Percentiles rank a stretch among this genome's conserved stretches.
Evolutionary conservation across 2,797 vertebrate species (phyloP).

Genomic region (Lacerta agilis): DNA sequence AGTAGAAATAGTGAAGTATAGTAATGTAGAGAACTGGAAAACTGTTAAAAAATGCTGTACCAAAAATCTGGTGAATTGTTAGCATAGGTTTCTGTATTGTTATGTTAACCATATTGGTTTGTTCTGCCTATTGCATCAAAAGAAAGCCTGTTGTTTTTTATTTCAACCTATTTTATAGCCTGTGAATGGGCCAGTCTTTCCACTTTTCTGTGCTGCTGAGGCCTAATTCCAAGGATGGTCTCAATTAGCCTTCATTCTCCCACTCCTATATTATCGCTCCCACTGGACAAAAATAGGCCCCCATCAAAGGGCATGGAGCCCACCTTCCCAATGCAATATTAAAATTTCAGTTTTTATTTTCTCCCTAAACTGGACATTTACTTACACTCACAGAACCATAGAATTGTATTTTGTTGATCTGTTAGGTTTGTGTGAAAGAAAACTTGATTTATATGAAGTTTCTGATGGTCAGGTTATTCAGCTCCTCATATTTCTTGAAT

Average conservation of each 20-base stretch:
- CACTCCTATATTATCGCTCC: too few species aligned
- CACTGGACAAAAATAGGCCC: not conserved
- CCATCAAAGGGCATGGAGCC: not conserved
- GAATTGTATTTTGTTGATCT: not conserved
- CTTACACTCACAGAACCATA: not conserved
- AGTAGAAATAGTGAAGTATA: slow-evolving; percentile 1
- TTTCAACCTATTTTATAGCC: not conserved
- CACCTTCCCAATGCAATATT: not conserved
- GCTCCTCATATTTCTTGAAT: not conserved
- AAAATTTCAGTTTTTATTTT: not conserved
- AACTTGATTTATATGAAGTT: not conserved
- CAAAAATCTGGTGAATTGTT: not conserved
- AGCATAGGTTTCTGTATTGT: not conserved
- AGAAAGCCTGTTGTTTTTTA: slow-evolving; percentile 20
- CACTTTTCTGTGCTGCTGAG: not conserved
- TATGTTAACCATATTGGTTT: not conserved
- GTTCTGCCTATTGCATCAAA: accelerated
- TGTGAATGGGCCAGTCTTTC: not conserved
- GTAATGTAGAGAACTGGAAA: not conserved
- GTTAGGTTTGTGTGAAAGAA: too few species aligned
- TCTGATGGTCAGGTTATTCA: not conserved
- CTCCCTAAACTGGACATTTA: not conserved
- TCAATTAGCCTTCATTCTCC: not conserved
- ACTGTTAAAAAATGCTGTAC: not conserved
- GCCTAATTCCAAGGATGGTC: not conserved